Evolutionary conservation across 30 jellyfish, hydroid and myxozoan species (phyloP).

Genomic region (Aurelia aurita): DNA sequence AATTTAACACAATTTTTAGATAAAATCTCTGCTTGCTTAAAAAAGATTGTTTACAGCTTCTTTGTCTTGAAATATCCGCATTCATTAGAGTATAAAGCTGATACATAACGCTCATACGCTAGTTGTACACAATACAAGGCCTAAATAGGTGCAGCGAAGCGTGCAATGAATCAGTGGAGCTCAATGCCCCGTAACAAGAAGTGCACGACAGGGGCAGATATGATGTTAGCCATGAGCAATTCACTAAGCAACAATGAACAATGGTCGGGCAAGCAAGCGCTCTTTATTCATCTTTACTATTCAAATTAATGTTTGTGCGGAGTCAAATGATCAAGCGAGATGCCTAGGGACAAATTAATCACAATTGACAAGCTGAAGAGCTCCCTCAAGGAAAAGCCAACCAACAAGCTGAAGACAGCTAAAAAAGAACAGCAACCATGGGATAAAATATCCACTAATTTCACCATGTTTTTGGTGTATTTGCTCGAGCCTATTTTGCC

Average conservation of each 20-base stretch:
- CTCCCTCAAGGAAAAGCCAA: slow-evolving; percentile 48
- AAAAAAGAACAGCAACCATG: slow-evolving; percentile 19
- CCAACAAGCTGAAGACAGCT: background rate
- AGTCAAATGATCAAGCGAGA: slow-evolving; percentile 68
- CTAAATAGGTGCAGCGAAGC: slow-evolving; percentile 54
- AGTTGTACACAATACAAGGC: background rate
- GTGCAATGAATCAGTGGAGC: slow-evolving; percentile 60
- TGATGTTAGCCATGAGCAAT: slow-evolving; percentile 71
- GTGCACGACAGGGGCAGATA: slow-evolving; percentile 41
- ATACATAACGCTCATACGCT: background rate
- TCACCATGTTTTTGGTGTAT: slow-evolving; percentile 69
- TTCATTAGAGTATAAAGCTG: too few relatives aligned
- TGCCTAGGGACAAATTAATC: slow-evolving; percentile 64
- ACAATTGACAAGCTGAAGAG: slow-evolving; percentile 70
- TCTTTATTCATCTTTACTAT: slow-evolving; percentile 41
- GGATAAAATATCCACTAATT: slow-evolving; percentile 31
- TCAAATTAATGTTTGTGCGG: slow-evolving; percentile 38
- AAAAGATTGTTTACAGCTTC: background rate
- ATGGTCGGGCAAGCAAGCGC: slow-evolving; percentile 73
- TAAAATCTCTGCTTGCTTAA: background rate
- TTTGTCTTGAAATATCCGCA: background rate
- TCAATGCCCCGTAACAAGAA: slow-evolving; percentile 40
- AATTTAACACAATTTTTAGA: too few relatives aligned
- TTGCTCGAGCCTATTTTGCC: slow-evolving; percentile 94
- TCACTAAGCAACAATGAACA: slow-evolving; percentile 71